Evolutionary conservation across 2,888 invertebrate genomes (phyloP).

Genomic region (Apotomis turbidana): DNA sequence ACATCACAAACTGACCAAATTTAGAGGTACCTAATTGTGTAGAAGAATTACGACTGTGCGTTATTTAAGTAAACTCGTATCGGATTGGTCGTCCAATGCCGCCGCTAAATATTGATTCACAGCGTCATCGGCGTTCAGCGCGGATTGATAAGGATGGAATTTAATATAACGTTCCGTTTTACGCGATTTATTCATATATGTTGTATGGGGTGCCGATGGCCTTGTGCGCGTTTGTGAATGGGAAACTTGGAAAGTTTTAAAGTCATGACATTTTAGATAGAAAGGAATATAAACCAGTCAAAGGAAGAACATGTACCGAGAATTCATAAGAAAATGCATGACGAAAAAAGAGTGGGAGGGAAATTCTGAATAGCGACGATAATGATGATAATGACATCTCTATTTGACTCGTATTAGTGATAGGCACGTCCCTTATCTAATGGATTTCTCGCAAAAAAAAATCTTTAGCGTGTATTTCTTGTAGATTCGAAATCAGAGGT

Average conservation of each 20-base stretch:
- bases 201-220: conserved; percentile 9
- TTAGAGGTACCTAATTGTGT: not conserved
- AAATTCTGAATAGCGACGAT: too few relatives aligned
- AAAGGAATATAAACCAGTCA: too few relatives aligned
- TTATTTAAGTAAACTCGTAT: conserved; percentile 21
- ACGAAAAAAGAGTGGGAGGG: too few relatives aligned
- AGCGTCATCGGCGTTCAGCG: conserved; percentile 13
- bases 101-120: conserved; percentile 34
- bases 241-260: not conserved
- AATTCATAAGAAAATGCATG: too few relatives aligned
- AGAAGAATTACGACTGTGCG: conserved; percentile 8
- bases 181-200: conserved; percentile 20
- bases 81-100: conserved; percentile 18
- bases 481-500: too few relatives aligned
- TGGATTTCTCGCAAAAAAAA: too few relatives aligned
- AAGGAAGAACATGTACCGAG: too few relatives aligned
- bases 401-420: too few relatives aligned
- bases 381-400: too few relatives aligned
- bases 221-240: conserved; percentile 9
- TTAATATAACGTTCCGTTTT: conserved; percentile 32
- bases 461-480: too few relatives aligned
- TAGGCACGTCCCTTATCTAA: too few relatives aligned
- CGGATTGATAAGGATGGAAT: conserved; percentile 37
- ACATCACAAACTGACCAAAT: not conserved
- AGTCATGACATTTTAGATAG: not conserved